These are phyloP conservation scores for Chionomys nivalis DNA, from an alignment of 2,113 vertebrate species.

Conservation along the genomic window DNA sequence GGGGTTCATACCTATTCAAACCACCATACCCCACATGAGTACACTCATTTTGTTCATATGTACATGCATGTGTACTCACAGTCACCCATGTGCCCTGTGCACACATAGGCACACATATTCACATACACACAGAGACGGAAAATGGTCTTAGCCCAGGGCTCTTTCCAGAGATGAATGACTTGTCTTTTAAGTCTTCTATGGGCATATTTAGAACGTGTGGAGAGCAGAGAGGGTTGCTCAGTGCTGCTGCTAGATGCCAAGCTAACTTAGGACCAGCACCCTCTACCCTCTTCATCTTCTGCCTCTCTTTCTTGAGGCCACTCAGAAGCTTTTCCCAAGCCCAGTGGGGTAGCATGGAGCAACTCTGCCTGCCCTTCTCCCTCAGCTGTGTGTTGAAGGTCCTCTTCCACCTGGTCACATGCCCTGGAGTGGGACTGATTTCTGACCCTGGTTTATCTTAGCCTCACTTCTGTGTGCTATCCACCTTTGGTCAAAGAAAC, in stretches of 20 bases:
- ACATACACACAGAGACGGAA: neutral
- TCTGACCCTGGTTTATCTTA: neutral
- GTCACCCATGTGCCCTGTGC: neutral
- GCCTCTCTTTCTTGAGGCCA: neutral
- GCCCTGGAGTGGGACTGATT: neutral
- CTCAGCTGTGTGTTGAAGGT: neutral
- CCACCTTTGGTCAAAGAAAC: neutral
- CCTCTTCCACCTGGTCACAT: neutral
- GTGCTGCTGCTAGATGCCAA: rapidly evolving
- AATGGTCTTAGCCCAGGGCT: neutral
- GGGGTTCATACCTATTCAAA: neutral
- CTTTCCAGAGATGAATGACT: neutral
- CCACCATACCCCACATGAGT: neutral
- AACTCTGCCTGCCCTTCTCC: rapidly evolving
- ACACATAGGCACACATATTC: too few species aligned
- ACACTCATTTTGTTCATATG: rapidly evolving
- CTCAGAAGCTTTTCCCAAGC: neutral
- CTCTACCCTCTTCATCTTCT: rapidly evolving
- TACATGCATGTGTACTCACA: too few species aligned
- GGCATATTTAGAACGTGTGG: rapidly evolving
- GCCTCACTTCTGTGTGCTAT: neutral
- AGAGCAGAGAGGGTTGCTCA: neutral
- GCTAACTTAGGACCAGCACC: rapidly evolving
- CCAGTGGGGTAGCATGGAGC: neutral
- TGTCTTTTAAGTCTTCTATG: neutral